Conservation (phyloP, 2,797 vertebrate species). For the Ctenopoma kingsleyae region DNA sequence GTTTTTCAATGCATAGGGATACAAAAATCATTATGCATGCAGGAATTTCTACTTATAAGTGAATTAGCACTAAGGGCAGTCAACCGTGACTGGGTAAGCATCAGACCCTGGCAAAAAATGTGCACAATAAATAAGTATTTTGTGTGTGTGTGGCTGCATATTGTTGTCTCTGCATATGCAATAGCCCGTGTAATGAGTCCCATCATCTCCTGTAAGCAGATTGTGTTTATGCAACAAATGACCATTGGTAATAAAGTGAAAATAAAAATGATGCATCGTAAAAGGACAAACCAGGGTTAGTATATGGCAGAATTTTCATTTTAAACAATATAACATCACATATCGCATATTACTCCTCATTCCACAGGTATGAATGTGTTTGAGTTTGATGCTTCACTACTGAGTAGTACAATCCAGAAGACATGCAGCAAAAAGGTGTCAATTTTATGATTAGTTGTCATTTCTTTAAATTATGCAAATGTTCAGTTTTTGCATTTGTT, state of each 20-base stretch:
- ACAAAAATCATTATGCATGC: background rate
- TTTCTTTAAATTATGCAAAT: conserved; percentile 21
- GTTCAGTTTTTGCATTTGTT: conserved; percentile 37
- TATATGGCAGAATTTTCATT: background rate
- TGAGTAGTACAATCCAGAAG: background rate
- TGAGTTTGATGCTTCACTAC: background rate
- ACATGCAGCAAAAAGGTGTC: background rate
- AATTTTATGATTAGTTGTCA: conserved; percentile 22
- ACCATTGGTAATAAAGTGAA: conserved; percentile 20
- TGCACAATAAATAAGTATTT: background rate
- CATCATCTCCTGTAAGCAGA: conserved; percentile 15
- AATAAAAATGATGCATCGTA: conserved; percentile 4
- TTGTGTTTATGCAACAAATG: conserved; percentile 15
- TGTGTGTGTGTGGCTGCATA: background rate
- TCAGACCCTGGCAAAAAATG: background rate
- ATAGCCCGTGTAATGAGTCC: conserved; percentile 30
- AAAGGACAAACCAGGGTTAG: conserved; percentile 4
- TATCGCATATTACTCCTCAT: background rate
- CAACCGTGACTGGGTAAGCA: background rate
- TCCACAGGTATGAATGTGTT: background rate
- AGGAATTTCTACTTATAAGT: background rate
- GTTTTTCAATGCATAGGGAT: background rate
- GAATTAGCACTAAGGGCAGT: background rate
- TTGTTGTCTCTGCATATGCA: background rate
- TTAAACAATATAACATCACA: background rate